These are phyloP conservation scores for Phylloscopus trochiloides DNA, from an alignment of 2,113 vertebrate species.

Conservation along the genomic window DNA sequence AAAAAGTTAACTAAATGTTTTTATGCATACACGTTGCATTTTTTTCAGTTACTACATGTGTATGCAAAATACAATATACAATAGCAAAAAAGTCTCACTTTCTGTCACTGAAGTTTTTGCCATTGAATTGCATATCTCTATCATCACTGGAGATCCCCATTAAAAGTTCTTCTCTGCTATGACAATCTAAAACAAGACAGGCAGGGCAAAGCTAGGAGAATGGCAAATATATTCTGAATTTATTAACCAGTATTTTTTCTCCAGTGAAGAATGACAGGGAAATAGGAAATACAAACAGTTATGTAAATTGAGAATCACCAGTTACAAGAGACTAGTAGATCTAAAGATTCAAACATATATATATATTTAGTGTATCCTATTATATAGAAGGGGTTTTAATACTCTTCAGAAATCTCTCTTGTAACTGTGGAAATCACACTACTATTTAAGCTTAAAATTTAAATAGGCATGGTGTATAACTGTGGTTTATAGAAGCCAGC, in stretches of 20 bases:
- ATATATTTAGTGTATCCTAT: background rate
- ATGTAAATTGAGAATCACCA: background rate
- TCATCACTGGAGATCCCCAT: background rate
- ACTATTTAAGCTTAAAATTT: background rate
- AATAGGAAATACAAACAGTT: background rate
- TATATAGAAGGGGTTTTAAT: background rate
- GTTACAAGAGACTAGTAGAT: background rate
- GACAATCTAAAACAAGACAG: background rate
- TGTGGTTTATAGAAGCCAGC: background rate
- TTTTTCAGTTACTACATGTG: background rate
- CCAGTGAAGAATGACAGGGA: background rate
- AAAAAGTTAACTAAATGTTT: background rate
- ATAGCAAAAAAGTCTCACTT: background rate
- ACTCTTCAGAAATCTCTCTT: background rate
- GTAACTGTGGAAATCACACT: background rate
- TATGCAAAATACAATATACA: background rate
- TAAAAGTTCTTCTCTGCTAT: background rate
- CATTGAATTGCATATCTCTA: background rate
- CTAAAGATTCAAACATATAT: background rate
- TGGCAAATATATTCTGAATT: background rate
- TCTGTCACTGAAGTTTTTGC: background rate
- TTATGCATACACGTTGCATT: accelerated
- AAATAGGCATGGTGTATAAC: background rate
- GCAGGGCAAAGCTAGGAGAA: background rate
- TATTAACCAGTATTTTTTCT: background rate